These are phyloP conservation scores for Phortica variegata DNA, from an alignment of 1,140 invertebrate genomes.

Conservation along the genomic window DNA sequence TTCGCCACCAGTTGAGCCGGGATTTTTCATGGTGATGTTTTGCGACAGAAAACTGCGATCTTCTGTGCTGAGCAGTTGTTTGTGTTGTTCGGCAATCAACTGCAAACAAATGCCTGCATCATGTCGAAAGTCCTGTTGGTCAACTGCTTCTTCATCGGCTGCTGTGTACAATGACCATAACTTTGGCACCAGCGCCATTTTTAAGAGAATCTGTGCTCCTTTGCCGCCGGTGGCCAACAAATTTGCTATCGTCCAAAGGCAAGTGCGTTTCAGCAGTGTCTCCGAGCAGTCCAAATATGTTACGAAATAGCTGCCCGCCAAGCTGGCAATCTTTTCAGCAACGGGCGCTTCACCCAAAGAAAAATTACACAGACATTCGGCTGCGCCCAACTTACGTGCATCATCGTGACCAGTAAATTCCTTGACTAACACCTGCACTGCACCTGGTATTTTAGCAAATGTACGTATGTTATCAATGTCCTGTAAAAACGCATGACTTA, in stretches of 20 bases:
- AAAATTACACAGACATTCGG: slow-evolving; percentile 47
- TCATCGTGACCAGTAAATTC: slow-evolving; percentile 37
- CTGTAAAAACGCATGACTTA: slow-evolving; percentile 44
- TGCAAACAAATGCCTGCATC: slow-evolving; percentile 36
- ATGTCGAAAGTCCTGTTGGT: slow-evolving; percentile 13
- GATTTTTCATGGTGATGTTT: slow-evolving; percentile 25
- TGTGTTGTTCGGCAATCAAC: slow-evolving; percentile 14
- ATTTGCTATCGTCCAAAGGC: slow-evolving; percentile 46
- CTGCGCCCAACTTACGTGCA: slow-evolving; percentile 31
- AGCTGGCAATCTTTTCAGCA: slow-evolving; percentile 40
- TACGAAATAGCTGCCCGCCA: slow-evolving; percentile 46
- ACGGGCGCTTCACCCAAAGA: slow-evolving; percentile 41
- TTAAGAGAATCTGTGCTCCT: slow-evolving; percentile 22
- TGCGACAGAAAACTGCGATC: slow-evolving; percentile 25
- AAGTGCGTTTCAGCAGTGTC: slow-evolving; percentile 29
- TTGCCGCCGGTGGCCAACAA: slow-evolving; percentile 33
- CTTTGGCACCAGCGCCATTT: slow-evolving; percentile 43
- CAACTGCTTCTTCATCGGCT: not conserved
- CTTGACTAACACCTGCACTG: slow-evolving; percentile 42
- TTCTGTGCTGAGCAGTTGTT: slow-evolving; percentile 10
- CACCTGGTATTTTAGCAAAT: slow-evolving; percentile 37
- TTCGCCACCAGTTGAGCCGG: slow-evolving; percentile 13
- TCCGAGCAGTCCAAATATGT: slow-evolving; percentile 36
- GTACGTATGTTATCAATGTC: slow-evolving; percentile 33
- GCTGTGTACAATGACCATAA: slow-evolving; percentile 36